Conservation (phyloP, 2,888 invertebrate genomes). For the Tillus elongatus region DNA sequence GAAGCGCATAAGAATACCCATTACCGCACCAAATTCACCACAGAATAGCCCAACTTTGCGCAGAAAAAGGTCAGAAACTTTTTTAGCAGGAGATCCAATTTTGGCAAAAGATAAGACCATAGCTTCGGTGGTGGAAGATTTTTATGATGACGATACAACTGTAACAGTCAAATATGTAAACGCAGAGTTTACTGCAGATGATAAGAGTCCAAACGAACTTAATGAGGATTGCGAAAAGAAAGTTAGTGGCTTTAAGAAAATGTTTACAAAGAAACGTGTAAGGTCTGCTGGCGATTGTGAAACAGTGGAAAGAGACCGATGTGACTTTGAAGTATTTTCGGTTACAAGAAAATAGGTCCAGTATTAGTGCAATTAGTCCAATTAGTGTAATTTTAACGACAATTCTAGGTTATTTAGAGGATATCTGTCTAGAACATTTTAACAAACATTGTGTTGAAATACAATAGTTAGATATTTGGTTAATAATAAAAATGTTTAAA, state of each 20-base stretch:
- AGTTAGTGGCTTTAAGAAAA: not conserved
- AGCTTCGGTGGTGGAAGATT: not conserved
- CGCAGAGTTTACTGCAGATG: not conserved
- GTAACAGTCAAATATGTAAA: not conserved
- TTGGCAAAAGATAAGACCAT: not conserved
- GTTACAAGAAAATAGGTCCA: too few species aligned
- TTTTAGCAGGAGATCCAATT: too few species aligned
- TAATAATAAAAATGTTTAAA: too few species aligned
- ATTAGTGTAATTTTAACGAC: too few species aligned
- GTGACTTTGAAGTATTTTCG: not conserved
- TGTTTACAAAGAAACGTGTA: not conserved
- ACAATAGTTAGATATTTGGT: too few species aligned
- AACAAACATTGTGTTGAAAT: too few species aligned
- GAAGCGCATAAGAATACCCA: not conserved
- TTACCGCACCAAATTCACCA: not conserved
- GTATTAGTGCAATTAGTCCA: too few species aligned
- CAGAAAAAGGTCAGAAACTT: too few species aligned
- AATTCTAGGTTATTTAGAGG: too few species aligned
- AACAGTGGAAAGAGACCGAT: not conserved
- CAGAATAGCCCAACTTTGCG: not conserved
- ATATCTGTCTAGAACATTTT: too few species aligned
- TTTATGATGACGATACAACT: not conserved
- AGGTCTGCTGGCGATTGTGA: constrained; percentile 2
- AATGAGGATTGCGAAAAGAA: not conserved
- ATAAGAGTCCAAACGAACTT: not conserved